phyloP scores from a whole-genome alignment of 2,888 invertebrate species.

The Erebia palarica region DNA sequence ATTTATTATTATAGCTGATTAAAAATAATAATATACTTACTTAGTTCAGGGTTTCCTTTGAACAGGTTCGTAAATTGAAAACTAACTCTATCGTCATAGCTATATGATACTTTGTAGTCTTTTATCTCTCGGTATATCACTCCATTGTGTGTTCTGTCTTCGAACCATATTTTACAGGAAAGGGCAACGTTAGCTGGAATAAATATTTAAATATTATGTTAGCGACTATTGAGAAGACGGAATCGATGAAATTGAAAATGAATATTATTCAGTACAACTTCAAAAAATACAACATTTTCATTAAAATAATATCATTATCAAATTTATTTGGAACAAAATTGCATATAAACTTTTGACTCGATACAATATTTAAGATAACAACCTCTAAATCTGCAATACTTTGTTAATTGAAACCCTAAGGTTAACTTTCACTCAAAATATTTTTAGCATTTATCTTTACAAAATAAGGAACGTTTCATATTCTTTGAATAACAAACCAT shows the following conservation, averaged over 20 bases:
- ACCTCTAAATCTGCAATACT: too few relatives aligned
- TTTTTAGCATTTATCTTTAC: too few relatives aligned
- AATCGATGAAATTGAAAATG: background rate
- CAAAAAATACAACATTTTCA: too few relatives aligned
- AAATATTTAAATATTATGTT: slow-evolving; percentile 27
- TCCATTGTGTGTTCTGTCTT: slow-evolving; percentile 56
- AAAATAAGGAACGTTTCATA: too few relatives aligned
- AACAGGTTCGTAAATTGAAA: slow-evolving; percentile 63
- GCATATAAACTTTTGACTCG: too few relatives aligned
- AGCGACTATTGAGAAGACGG: background rate
- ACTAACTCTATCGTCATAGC: slow-evolving; percentile 53
- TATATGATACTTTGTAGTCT: slow-evolving; percentile 49
- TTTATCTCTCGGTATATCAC: slow-evolving; percentile 56
- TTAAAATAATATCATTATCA: too few relatives aligned
- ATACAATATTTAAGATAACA: too few relatives aligned
- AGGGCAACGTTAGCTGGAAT: slow-evolving; percentile 55
- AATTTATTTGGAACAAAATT: too few relatives aligned
- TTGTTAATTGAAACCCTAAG: too few relatives aligned
- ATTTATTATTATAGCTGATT: background rate
- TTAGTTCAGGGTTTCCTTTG: slow-evolving; percentile 61
- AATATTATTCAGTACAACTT: background rate
- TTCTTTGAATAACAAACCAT: too few relatives aligned
- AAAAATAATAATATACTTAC: slow-evolving; percentile 50
- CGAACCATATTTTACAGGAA: slow-evolving; percentile 50
- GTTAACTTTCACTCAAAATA: too few relatives aligned